These are phyloP conservation scores for Torymus aiolomorphi DNA, from an alignment of 2,888 invertebrate genomes.

Conservation along the genomic window DNA sequence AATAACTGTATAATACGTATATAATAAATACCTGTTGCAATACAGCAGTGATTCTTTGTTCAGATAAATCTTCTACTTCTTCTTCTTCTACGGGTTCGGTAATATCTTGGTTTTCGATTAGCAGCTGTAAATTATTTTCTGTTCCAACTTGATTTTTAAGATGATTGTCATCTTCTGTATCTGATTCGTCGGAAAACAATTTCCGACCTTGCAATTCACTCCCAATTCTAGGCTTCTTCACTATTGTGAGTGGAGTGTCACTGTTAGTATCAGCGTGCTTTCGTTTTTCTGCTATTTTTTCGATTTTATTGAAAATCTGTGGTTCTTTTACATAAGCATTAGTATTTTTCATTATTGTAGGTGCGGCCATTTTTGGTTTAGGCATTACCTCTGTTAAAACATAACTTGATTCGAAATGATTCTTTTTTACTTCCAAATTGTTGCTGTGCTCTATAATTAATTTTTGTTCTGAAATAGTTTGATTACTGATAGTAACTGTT, in stretches of 20 bases:
- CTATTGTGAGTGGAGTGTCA: slow-evolving; percentile 60
- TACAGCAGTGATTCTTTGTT: slow-evolving; percentile 70
- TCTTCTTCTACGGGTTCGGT: slow-evolving; percentile 53
- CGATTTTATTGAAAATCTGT: not conserved
- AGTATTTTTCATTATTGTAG: not conserved
- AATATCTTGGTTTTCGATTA: not conserved
- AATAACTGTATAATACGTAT: not conserved
- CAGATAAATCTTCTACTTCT: slow-evolving; percentile 58
- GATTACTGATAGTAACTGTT: slow-evolving; percentile 34
- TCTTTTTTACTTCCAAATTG: slow-evolving; percentile 22
- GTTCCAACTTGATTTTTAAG: not conserved
- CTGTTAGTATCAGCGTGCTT: slow-evolving; percentile 62
- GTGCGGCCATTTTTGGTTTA: not conserved
- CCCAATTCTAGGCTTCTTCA: slow-evolving; percentile 65
- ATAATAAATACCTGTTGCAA: slow-evolving; percentile 65
- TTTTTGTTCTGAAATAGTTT: slow-evolving; percentile 8
- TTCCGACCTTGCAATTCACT: slow-evolving; percentile 63
- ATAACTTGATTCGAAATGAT: slow-evolving; percentile 28
- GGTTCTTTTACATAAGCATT: not conserved
- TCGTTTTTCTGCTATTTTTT: slow-evolving; percentile 34
- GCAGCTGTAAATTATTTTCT: not conserved
- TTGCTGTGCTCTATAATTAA: slow-evolving; percentile 6
- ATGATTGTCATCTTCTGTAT: slow-evolving; percentile 58
- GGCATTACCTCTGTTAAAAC: slow-evolving; percentile 11
- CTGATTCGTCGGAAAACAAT: slow-evolving; percentile 61